A percentile compares a stretch with the other conserved stretches of the same genome.
phyloP scores from a whole-genome alignment of 2,113 vertebrate species.

The Ascaphus truei region DNA sequence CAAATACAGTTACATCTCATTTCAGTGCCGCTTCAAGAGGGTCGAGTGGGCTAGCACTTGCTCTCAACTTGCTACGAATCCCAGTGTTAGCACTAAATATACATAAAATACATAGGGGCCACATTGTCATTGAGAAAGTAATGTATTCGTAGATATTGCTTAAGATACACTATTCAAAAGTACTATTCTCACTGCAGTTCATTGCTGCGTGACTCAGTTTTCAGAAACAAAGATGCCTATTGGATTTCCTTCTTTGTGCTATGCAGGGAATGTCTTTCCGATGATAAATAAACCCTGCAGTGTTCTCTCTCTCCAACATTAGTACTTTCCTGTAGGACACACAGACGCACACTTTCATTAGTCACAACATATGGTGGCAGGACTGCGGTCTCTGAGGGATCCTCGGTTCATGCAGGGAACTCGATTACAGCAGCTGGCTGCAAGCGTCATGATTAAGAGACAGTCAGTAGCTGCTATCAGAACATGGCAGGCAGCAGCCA shows the following conservation, averaged over 20 bases:
- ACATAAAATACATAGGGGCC: too few species aligned
- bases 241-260: background rate
- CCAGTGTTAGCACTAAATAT: too few species aligned
- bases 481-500: background rate
- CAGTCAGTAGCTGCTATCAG: background rate
- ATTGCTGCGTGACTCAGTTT: constrained; percentile 23
- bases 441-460: background rate
- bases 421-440: background rate
- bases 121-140: constrained; percentile 16
- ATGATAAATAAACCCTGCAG: constrained; percentile 5
- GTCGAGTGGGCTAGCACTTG: too few species aligned
- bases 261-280: constrained; percentile 7
- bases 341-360: background rate
- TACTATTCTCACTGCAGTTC: background rate
- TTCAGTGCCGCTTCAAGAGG: too few species aligned
- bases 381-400: constrained; percentile 1
- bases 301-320: constrained; percentile 1
- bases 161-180: constrained; percentile 13
- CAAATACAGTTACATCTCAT: too few species aligned
- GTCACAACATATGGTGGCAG: constrained; percentile 13
- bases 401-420: background rate
- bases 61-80: too few species aligned
- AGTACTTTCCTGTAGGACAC: background rate
- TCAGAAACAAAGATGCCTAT: constrained; percentile 4
- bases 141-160: background rate